Percentiles rank a stretch among this genome's conserved stretches.
Evolutionary conservation across 1,140 invertebrate genomes (phyloP).

Genomic region (Dreissena rostriformis): DNA sequence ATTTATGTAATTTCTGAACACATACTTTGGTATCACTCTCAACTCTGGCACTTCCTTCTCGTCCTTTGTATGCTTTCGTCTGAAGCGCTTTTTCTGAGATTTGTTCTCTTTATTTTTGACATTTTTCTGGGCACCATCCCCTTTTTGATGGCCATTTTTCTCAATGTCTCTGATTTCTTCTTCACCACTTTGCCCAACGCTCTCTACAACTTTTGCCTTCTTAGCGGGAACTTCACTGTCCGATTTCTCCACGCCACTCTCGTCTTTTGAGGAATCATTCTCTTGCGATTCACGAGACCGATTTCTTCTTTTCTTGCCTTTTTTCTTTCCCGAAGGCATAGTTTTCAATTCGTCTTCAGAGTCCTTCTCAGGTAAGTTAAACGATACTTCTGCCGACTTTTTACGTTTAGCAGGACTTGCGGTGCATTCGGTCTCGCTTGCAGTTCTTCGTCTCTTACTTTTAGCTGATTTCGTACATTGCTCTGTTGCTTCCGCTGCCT

Average conservation of each 20-base stretch:
- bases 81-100: constrained; percentile 49
- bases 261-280: constrained; percentile 16
- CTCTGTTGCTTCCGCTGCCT: background rate
- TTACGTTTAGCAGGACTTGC: constrained; percentile 34
- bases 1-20: background rate
- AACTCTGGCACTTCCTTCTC: constrained; percentile 64
- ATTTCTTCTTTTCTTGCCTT: constrained; percentile 43
- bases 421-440: constrained; percentile 18
- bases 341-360: constrained; percentile 6
- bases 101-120: constrained; percentile 16
- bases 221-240: constrained; percentile 12
- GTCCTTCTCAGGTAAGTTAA: constrained; percentile 21
- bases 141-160: constrained; percentile 14
- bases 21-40: constrained; percentile 70
- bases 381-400: constrained; percentile 19
- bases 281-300: constrained; percentile 25
- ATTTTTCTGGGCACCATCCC: constrained; percentile 9
- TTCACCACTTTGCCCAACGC: background rate
- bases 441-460: constrained; percentile 29
- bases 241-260: constrained; percentile 39
- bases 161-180: constrained; percentile 9
- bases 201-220: constrained; percentile 32
- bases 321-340: constrained; percentile 17
- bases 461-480: constrained; percentile 19
- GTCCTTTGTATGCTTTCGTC: constrained; percentile 61